Evolutionary conservation across 2,888 invertebrate genomes (phyloP), one percentile per base, ranked within the genome.

Genomic region (Uropetala carovei): DNA sequence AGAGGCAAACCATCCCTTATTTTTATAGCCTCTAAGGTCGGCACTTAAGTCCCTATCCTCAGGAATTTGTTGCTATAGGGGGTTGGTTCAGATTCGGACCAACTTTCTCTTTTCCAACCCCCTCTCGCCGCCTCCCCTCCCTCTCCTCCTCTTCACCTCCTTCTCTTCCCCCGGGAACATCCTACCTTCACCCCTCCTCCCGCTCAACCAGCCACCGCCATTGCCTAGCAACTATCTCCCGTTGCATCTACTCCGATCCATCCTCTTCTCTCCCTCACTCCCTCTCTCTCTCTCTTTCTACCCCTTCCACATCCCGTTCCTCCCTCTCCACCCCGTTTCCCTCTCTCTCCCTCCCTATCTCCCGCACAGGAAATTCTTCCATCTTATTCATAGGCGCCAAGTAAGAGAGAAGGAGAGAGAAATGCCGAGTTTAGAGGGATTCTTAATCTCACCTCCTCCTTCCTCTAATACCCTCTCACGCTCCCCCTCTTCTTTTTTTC

Each of bases 31-130:
- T 14, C 27, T 27, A 75, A 18, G 68, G 68, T 9, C 68, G 68
- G 68, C 68, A 68, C 75, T 75, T 27, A 75, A 75, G 75, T 27
- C 75, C 75, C 18, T 13, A 75, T 27, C 75, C 75, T 27, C 22
- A 75, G 75, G 75, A 75, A 75, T 75, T 75, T 75, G 75, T 75
- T 75, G 75, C 75, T 75, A 75, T 27, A 75, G 75, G 75, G 75
- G 75, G 75, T 27, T 75, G 75, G 75, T 27, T 75, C 27, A 75
- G 27, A 68, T 68, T 68, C 68, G 68, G 68, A 68, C 68, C 68
- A 22, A 75, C 75, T 75, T 75, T 75, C 75, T 75, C 75, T 75
- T 75, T 75, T 75, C 75, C 75, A 75, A 22, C 75, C 75, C 75
- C 43, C 75, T n/a, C 18, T 18, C 64, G 5, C 9, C 9, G 5